phyloP scores from a whole-genome alignment of 2,797 vertebrate species.

The Anisognathus igniventris region DNA sequence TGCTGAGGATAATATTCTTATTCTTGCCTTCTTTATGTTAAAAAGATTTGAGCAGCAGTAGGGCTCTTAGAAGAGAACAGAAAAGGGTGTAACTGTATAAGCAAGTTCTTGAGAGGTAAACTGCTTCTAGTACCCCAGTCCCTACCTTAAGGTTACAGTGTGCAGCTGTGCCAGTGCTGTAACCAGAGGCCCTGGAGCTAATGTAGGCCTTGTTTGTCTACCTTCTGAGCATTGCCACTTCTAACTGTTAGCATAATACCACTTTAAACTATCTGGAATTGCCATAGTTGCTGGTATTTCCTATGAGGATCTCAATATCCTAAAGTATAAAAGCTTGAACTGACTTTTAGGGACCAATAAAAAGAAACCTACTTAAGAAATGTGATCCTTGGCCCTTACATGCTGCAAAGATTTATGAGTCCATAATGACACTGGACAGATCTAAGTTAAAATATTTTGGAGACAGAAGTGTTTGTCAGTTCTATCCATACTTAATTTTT shows the following conservation, averaged over 20 bases:
- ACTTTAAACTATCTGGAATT: not conserved
- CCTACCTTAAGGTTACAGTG: not conserved
- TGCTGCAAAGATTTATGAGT: slow-evolving; percentile 20
- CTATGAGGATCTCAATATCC: not conserved
- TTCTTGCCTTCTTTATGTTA: not conserved
- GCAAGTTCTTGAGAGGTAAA: not conserved
- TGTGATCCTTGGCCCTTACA: not conserved
- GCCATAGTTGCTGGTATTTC: not conserved
- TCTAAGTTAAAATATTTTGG: not conserved
- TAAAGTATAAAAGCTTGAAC: not conserved
- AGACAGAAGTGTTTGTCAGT: not conserved
- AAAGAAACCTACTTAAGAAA: not conserved
- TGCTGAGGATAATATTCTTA: not conserved
- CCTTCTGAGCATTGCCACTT: not conserved
- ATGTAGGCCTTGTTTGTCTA: not conserved
- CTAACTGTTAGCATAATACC: not conserved
- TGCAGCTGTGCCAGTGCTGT: not conserved
- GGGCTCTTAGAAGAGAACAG: not conserved
- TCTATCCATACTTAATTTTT: not conserved
- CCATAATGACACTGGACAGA: not conserved
- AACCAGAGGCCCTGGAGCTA: not conserved
- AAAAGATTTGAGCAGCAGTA: not conserved
- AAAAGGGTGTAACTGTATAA: not conserved
- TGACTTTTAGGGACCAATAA: not conserved
- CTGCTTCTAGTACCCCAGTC: not conserved